Percentiles rank a stretch among this genome's conserved stretches.
These are phyloP conservation scores for Dicranocentrus wangi DNA, from an alignment of 2,888 invertebrate species.

Conservation along the genomic window DNA sequence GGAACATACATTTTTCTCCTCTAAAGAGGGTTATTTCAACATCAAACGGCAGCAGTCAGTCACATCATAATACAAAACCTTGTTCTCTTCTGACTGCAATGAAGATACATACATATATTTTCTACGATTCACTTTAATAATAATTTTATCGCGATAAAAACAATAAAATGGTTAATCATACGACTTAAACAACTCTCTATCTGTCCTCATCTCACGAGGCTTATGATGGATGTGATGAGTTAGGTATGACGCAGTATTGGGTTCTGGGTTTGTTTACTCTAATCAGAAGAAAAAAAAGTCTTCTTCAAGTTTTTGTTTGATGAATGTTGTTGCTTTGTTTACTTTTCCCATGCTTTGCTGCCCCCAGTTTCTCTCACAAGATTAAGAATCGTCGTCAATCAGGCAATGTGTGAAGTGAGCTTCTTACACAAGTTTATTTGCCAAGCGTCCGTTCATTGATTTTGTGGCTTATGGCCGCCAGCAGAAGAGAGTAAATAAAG, in stretches of 20 bases:
- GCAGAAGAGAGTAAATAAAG: neutral
- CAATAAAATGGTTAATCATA: neutral
- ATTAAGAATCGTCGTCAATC: constrained; percentile 20
- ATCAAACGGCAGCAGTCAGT: too few relatives aligned
- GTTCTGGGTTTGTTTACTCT: constrained; percentile 36
- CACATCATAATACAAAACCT: too few relatives aligned
- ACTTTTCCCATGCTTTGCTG: constrained; percentile 67
- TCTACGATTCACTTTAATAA: too few relatives aligned
- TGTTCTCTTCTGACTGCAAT: too few relatives aligned
- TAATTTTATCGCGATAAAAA: constrained; percentile 2
- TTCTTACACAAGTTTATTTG: constrained; percentile 31
- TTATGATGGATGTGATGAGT: too few relatives aligned
- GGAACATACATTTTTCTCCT: too few relatives aligned
- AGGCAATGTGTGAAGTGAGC: constrained; percentile 38
- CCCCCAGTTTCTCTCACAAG: constrained; percentile 28
- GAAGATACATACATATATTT: too few relatives aligned
- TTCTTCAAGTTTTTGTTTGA: constrained; percentile 57
- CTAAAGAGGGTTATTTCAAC: too few relatives aligned
- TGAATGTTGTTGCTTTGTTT: constrained; percentile 53
- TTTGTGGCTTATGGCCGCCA: constrained; percentile 32
- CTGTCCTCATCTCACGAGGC: neutral
- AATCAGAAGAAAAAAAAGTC: constrained; percentile 29
- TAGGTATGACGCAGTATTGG: constrained; percentile 10
- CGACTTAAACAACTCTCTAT: constrained; percentile 14
- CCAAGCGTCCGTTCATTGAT: constrained; percentile 21